These are phyloP conservation scores for Acipenser oxyrinchus DNA, from an alignment of 2,797 vertebrate species.

Conservation along the genomic window DNA sequence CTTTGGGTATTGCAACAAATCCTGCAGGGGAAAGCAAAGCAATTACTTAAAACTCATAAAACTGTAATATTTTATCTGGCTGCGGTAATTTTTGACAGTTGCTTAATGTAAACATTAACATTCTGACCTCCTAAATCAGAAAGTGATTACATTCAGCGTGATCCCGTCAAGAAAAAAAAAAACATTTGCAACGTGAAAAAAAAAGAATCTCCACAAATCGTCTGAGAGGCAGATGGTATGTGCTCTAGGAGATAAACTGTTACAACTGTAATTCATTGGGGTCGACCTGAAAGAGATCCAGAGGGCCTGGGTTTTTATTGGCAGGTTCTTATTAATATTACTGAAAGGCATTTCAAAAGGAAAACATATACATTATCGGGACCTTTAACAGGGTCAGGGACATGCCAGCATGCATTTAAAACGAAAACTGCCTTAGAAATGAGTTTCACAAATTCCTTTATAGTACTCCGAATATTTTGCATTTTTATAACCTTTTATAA, in stretches of 20 bases:
- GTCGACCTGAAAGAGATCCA: background rate
- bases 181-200: background rate
- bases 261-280: background rate
- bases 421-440: too few relatives aligned
- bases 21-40: conserved; percentile 38
- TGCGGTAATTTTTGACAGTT: conserved; percentile 49
- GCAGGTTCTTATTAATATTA: background rate
- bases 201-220: background rate
- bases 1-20: conserved; percentile 45
- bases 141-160: conserved; percentile 29
- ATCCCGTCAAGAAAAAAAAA: conserved; percentile 9
- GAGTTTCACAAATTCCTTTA: too few relatives aligned
- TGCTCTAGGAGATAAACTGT: background rate
- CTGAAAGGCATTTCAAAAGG: background rate
- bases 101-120: conserved; percentile 50
- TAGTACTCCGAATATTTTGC: too few relatives aligned
- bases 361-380: background rate
- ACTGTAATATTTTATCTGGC: conserved; percentile 41
- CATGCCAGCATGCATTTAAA: too few relatives aligned
- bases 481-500: too few relatives aligned
- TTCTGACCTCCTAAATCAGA: conserved; percentile 47
- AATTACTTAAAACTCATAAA: conserved; percentile 51
- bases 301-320: background rate
- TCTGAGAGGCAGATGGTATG: background rate
- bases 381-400: too few relatives aligned